Evolutionary conservation across 2,888 invertebrate genomes (phyloP), one percentile per base, ranked within the genome.

Genomic region (Erpobdella octoculata): DNA sequence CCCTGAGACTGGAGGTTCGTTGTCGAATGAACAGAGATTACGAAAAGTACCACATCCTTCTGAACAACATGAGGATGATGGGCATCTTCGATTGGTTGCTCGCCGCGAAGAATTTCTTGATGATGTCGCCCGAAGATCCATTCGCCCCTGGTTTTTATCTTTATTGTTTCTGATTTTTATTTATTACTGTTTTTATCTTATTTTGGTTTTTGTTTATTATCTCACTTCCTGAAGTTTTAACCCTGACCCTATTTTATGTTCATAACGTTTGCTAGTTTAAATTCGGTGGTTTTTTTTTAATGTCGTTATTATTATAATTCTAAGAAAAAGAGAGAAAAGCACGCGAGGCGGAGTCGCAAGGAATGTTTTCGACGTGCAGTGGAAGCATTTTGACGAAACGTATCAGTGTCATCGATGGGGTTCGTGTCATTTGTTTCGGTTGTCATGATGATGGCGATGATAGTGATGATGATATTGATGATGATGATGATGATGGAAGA

Each of bases 41-140:
- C 28, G 87, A 88, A 0, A 89, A 91, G 76, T 92, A 92, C 79
- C 93, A 93, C 1, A 89, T 95, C 74, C 85, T 95, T 62, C 85
- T 96, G 70, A 94, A 95, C 85, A 93, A 93, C 82, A 94, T 95
- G 93, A 87, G 94, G 48, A 85, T 96, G 72, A 92, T 95, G 88
- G 91, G 92, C 0, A 89, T 95, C 75, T 86, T 94, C 78, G 93
- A 94, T 84, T 96, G 94, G 92, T 90, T 94, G 88, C 89, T 92
- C 82, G 88, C 89, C 8, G 88, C 91, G 0, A 86, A 88, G 77
- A 89, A 91, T 79, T 95, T 92, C 83, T 85, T 95, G 69, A 86
- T 77, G 53, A 78, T 79, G 21, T 78, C 77, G 88, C 76, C 82
- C 18, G 80, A 81, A 25, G 78, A 82, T 72, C 82, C 82, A 31